phyloP scores from a whole-genome alignment of 2,888 invertebrate species.

The Entomobrya proxima region DNA sequence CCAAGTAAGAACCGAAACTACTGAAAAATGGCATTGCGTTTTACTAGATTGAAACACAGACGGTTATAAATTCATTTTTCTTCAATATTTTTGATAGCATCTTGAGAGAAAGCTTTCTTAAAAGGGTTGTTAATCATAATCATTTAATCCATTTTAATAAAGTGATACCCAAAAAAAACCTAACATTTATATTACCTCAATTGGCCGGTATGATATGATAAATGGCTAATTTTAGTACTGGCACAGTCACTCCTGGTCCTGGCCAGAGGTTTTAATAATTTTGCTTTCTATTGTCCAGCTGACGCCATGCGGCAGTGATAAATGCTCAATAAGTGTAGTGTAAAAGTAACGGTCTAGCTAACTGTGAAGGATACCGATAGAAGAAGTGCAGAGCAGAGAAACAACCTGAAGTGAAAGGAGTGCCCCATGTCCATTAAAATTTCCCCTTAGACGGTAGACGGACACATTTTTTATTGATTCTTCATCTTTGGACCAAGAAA shows the following conservation, averaged over 20 bases:
- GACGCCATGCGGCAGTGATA: not conserved
- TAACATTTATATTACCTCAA: too few relatives aligned
- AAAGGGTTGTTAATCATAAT: constrained; percentile 2
- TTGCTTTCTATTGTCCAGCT: not conserved
- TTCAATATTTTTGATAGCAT: too few relatives aligned
- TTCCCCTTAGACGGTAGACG: not conserved
- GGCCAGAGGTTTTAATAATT: not conserved
- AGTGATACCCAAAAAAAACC: too few relatives aligned
- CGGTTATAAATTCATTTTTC: too few relatives aligned
- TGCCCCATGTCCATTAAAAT: not conserved
- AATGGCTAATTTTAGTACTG: not conserved
- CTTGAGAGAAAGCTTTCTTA: too few relatives aligned
- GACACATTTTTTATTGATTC: not conserved
- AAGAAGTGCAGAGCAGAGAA: not conserved
- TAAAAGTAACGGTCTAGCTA: not conserved
- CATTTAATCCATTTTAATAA: too few relatives aligned
- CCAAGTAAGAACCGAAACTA: too few relatives aligned
- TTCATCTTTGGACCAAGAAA: not conserved
- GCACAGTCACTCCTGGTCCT: too few relatives aligned
- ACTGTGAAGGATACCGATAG: not conserved
- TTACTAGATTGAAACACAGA: too few relatives aligned
- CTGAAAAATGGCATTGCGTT: too few relatives aligned
- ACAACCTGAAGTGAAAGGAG: not conserved
- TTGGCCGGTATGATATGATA: not conserved
- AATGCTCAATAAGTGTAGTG: not conserved